Evolutionary conservation across 2,888 invertebrate species (phyloP).

Genomic region (Synergus itoensis): DNA sequence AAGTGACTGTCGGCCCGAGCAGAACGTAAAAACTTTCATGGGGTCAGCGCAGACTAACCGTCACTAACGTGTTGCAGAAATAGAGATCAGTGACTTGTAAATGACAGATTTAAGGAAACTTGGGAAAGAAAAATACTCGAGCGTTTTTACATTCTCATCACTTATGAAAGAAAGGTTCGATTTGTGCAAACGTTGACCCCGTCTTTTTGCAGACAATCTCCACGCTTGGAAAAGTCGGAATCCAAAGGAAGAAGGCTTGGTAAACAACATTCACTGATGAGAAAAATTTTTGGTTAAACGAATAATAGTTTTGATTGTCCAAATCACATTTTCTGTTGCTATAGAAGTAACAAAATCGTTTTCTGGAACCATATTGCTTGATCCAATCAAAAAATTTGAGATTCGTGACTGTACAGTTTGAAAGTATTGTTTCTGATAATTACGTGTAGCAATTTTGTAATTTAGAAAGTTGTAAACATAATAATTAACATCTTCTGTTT

Average conservation of each 20-base stretch:
- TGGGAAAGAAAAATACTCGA: not conserved
- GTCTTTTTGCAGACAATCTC: not conserved
- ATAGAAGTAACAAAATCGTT: too few species aligned
- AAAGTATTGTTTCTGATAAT: too few species aligned
- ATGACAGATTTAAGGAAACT: not conserved
- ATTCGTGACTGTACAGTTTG: too few species aligned
- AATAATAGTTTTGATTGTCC: too few species aligned
- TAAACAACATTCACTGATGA: too few species aligned
- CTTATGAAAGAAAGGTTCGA: not conserved
- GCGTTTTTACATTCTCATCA: not conserved
- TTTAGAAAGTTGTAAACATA: too few species aligned
- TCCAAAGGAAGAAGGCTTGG: not conserved
- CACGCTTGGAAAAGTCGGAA: not conserved
- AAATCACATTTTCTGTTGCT: too few species aligned
- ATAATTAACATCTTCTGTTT: too few species aligned
- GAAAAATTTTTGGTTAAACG: too few species aligned
- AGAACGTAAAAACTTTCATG: slow-evolving; percentile 44
- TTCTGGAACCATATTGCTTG: too few species aligned
- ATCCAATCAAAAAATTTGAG: too few species aligned
- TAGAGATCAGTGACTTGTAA: not conserved
- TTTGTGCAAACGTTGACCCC: not conserved
- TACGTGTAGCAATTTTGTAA: too few species aligned
- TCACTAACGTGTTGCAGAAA: slow-evolving; percentile 25
- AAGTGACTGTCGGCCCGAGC: slow-evolving; percentile 46
- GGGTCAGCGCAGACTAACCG: slow-evolving; percentile 46